Evolutionary conservation across 2,888 invertebrate species (phyloP).

Genomic region (Drosophila dives): DNA sequence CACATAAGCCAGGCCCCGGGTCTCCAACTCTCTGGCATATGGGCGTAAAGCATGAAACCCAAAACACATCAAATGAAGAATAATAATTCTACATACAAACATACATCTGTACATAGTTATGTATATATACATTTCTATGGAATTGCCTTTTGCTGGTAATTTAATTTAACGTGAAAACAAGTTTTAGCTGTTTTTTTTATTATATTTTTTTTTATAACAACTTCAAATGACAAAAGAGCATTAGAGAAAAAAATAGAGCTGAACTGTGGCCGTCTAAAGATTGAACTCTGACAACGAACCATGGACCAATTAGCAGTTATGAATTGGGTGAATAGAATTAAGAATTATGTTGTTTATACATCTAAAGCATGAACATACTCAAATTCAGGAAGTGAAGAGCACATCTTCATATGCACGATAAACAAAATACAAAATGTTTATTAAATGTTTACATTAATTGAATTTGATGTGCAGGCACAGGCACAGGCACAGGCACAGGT

Average conservation of each 20-base stretch:
- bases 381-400: slow-evolving; percentile 30
- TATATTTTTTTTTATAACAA: slow-evolving; percentile 56
- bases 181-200: slow-evolving; percentile 42
- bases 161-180: slow-evolving; percentile 76
- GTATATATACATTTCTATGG: slow-evolving; percentile 57
- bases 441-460: slow-evolving; percentile 60
- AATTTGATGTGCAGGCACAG: slow-evolving; percentile 30
- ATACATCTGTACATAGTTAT: slow-evolving; percentile 28
- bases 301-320: slow-evolving; percentile 66
- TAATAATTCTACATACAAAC: slow-evolving; percentile 21
- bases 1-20: slow-evolving; percentile 57
- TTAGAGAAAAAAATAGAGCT: slow-evolving; percentile 31
- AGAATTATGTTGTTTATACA: background rate
- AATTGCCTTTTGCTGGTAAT: slow-evolving; percentile 73
- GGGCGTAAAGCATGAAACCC: slow-evolving; percentile 67
- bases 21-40: slow-evolving; percentile 44
- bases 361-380: background rate
- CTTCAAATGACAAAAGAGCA: slow-evolving; percentile 44
- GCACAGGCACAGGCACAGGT: slow-evolving; percentile 14
- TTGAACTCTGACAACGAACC: slow-evolving; percentile 44
- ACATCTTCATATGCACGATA: slow-evolving; percentile 29
- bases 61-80: slow-evolving; percentile 29
- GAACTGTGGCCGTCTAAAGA: slow-evolving; percentile 47
- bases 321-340: slow-evolving; percentile 42
- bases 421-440: slow-evolving; percentile 45